Evolutionary conservation across 2,113 vertebrate species (phyloP).

Genomic region (Beaufortia kweichowensis): DNA sequence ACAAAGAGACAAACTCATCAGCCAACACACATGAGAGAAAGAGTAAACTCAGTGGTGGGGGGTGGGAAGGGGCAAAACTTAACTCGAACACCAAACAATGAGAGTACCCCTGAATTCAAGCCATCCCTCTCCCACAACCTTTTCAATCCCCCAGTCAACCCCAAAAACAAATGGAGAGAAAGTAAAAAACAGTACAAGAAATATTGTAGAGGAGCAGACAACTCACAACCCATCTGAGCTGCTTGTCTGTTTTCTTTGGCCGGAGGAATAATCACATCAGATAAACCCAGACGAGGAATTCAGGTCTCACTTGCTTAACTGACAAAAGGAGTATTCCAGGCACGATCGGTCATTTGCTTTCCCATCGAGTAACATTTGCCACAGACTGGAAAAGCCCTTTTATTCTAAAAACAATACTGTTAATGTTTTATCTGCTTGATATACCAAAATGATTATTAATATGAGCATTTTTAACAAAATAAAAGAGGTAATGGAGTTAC

Average conservation of each 20-base stretch:
- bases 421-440: neutral
- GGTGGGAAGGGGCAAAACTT: constrained; percentile 70
- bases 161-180: constrained; percentile 22
- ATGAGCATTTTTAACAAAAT: neutral
- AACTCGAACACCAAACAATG: constrained; percentile 67
- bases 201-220: neutral
- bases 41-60: constrained; percentile 36
- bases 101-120: constrained; percentile 67
- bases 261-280: constrained; percentile 46
- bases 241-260: constrained; percentile 26
- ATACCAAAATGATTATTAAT: neutral
- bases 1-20: constrained; percentile 82
- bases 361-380: neutral
- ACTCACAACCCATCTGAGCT: neutral
- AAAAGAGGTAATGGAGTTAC: neutral
- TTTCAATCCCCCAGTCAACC: neutral
- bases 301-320: constrained; percentile 54
- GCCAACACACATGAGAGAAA: constrained; percentile 71
- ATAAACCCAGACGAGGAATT: constrained; percentile 49
- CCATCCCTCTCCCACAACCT: constrained; percentile 48
- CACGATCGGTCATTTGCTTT: neutral
- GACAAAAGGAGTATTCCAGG: constrained; percentile 31
- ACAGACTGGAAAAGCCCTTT: constrained; percentile 1
- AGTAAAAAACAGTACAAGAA: neutral
- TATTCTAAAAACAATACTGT: neutral